phyloP scores from a whole-genome alignment of 2,113 vertebrate genomes.

The Anas platyrhynchos region DNA sequence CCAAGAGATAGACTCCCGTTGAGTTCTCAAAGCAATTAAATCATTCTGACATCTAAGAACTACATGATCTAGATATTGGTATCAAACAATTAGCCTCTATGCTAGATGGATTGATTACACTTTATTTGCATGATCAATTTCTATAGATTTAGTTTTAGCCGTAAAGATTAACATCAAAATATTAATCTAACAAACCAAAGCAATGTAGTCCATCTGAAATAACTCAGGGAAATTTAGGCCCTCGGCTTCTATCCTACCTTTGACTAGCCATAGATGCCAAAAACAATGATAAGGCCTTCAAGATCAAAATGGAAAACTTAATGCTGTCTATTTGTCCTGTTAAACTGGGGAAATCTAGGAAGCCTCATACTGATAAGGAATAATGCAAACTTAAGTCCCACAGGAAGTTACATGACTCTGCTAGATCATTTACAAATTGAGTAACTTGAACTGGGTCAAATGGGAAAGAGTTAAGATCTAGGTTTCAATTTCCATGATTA shows the following conservation, averaged over 20 bases:
- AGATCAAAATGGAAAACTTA: neutral
- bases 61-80: neutral
- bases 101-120: neutral
- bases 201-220: neutral
- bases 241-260: neutral
- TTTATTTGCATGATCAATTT: neutral
- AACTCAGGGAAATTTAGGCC: neutral
- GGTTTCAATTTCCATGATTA: conserved; percentile 14
- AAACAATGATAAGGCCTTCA: neutral
- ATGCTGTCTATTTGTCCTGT: neutral
- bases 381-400: neutral
- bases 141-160: neutral
- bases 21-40: neutral
- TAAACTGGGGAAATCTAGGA: neutral
- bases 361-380: neutral
- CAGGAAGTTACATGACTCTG: neutral
- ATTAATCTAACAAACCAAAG: neutral
- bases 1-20: neutral
- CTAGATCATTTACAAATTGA: neutral
- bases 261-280: neutral
- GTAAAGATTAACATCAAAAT: neutral
- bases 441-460: conserved; percentile 14
- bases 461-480: neutral
- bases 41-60: neutral
- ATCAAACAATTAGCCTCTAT: neutral